Evolutionary conservation across 92 coral and sea anemone species (phyloP).

Genomic region (Palythoa grandiflora): DNA sequence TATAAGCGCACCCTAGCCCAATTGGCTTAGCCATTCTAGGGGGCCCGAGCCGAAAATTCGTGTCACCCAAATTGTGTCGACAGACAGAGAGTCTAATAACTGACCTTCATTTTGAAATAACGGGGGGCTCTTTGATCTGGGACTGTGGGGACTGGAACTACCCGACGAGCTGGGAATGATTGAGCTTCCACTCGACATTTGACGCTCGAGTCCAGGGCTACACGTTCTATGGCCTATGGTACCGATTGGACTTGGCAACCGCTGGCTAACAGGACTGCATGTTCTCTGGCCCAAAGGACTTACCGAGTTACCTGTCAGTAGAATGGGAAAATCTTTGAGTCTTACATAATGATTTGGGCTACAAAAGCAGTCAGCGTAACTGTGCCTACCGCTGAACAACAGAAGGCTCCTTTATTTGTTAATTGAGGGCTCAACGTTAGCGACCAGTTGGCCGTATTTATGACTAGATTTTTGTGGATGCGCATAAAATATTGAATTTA

Average conservation of each 20-base stretch:
- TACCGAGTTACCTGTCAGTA: conserved; percentile 42
- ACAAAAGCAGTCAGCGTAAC: not conserved
- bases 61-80: not conserved
- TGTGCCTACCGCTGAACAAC: too few relatives aligned
- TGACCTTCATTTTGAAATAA: conserved; percentile 77
- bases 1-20: too few relatives aligned
- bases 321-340: not conserved
- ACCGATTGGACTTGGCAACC: conserved; percentile 63
- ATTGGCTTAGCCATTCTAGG: too few relatives aligned
- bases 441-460: too few relatives aligned
- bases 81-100: not conserved
- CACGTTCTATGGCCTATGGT: conserved; percentile 70
- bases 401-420: too few relatives aligned
- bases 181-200: conserved; percentile 67
- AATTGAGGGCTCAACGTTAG: too few relatives aligned
- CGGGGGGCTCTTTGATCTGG: conserved; percentile 72
- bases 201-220: conserved; percentile 71
- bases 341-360: not conserved
- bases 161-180: conserved; percentile 73
- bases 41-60: too few relatives aligned
- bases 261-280: conserved; percentile 60
- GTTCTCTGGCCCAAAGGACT: conserved; percentile 78
- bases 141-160: conserved; percentile 82
- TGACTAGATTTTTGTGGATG: too few relatives aligned
- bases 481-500: too few relatives aligned